These are phyloP conservation scores for Myathropa florea DNA, from an alignment of 2,888 invertebrate species.

Conservation along the genomic window DNA sequence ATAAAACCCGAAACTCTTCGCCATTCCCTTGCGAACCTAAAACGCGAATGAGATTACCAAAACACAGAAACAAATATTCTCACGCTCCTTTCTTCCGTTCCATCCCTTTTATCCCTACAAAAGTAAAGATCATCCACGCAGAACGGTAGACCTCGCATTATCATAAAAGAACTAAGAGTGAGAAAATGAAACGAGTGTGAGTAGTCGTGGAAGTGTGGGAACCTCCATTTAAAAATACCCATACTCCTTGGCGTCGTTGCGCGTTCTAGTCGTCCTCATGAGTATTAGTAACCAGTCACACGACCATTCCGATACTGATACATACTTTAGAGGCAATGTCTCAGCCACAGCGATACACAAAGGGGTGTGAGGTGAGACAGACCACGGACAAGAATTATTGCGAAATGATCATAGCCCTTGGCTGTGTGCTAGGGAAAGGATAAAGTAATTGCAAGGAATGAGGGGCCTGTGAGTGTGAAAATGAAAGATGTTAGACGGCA, in stretches of 20 bases:
- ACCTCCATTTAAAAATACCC: slow-evolving; percentile 34
- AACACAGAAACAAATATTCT: slow-evolving; percentile 50
- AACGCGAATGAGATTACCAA: slow-evolving; percentile 34
- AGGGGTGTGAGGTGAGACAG: slow-evolving; percentile 4
- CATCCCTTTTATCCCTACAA: slow-evolving; percentile 58
- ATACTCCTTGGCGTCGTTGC: neutral
- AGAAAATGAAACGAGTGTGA: slow-evolving; percentile 50
- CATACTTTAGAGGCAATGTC: slow-evolving; percentile 13
- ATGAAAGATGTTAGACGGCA: no score
- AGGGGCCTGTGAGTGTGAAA: neutral
- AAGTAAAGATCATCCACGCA: slow-evolving; percentile 62
- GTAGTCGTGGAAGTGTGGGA: slow-evolving; percentile 45
- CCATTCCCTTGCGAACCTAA: slow-evolving; percentile 19
- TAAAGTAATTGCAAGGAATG: neutral
- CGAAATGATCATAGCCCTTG: slow-evolving; percentile 15
- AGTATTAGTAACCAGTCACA: slow-evolving; percentile 23
- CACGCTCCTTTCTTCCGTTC: slow-evolving; percentile 64
- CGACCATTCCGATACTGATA: slow-evolving; percentile 54
- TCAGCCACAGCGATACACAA: slow-evolving; percentile 1
- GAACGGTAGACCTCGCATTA: slow-evolving; percentile 58
- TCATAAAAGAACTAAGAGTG: slow-evolving; percentile 56
- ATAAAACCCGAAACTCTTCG: neutral
- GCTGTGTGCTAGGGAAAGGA: neutral
- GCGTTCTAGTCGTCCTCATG: slow-evolving; percentile 5
- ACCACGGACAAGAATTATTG: slow-evolving; percentile 17